Evolutionary conservation across 2,113 vertebrate species (phyloP).

Genomic region (Bucco capensis): DNA sequence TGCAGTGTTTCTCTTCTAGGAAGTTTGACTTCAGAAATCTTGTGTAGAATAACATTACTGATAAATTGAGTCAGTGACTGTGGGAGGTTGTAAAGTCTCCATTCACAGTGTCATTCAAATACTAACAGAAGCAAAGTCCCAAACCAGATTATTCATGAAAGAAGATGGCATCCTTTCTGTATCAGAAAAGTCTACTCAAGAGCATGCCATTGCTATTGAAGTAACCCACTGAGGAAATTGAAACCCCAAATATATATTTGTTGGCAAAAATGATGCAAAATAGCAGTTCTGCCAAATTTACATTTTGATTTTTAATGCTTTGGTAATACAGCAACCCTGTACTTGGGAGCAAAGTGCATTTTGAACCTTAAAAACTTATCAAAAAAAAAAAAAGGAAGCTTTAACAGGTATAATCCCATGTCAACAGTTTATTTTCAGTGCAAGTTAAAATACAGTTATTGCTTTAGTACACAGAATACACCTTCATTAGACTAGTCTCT

Average conservation of each 20-base stretch:
- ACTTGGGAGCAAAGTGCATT: not conserved
- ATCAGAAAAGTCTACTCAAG: not conserved
- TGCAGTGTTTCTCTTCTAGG: not conserved
- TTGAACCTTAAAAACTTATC: not conserved
- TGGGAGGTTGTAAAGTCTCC: not conserved
- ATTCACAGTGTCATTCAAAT: not conserved
- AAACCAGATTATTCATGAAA: not conserved
- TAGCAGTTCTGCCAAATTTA: not conserved
- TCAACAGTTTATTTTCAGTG: constrained; percentile 57
- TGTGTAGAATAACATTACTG: not conserved
- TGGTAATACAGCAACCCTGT: not conserved
- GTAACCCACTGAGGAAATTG: not conserved
- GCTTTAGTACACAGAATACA: constrained; percentile 41
- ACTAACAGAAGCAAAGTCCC: not conserved
- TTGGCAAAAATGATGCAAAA: not conserved
- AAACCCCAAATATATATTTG: not conserved
- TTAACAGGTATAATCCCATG: constrained; percentile 36
- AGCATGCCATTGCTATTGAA: not conserved
- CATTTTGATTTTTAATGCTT: not conserved
- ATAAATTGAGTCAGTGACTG: not conserved
- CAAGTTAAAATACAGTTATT: constrained; percentile 40
- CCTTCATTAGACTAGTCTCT: not conserved
- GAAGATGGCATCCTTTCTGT: not conserved
- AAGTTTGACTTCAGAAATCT: not conserved
- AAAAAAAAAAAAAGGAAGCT: not conserved